These are phyloP conservation scores for Indri indri DNA, from an alignment of 2,113 vertebrate genomes.

Conservation along the genomic window DNA sequence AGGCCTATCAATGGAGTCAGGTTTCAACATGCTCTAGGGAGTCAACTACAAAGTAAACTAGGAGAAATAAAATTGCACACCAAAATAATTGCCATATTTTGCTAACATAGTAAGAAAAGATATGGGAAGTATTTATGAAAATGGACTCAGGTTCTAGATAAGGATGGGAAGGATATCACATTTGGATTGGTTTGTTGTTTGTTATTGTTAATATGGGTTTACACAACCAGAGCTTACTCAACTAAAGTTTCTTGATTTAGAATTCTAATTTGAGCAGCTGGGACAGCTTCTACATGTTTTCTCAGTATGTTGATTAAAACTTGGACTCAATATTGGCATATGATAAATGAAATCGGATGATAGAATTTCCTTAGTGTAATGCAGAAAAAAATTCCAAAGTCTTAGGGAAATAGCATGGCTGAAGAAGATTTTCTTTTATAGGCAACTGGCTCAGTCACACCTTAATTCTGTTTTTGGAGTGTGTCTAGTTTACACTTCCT, in stretches of 20 bases:
- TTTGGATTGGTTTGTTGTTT: background rate
- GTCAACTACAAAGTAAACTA: background rate
- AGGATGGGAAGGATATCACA: background rate
- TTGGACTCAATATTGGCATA: background rate
- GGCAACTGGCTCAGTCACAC: background rate
- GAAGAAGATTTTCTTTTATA: background rate
- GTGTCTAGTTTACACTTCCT: background rate
- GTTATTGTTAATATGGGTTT: background rate
- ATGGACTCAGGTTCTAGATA: background rate
- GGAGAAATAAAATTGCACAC: background rate
- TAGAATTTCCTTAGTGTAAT: conserved; percentile 5
- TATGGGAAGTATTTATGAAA: background rate
- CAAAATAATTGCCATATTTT: conserved; percentile 9
- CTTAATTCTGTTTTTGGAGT: background rate
- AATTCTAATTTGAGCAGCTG: background rate
- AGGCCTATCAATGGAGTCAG: background rate
- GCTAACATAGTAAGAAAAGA: background rate
- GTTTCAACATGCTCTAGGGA: background rate
- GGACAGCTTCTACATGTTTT: background rate
- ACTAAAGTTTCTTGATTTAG: background rate
- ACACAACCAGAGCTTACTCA: background rate
- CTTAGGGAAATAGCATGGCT: background rate
- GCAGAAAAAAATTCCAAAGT: background rate
- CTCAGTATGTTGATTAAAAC: conserved; percentile 25
- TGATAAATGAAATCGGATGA: background rate